Evolutionary conservation across 2,888 invertebrate species (phyloP).

Genomic region (Drosophila eohydei): DNA sequence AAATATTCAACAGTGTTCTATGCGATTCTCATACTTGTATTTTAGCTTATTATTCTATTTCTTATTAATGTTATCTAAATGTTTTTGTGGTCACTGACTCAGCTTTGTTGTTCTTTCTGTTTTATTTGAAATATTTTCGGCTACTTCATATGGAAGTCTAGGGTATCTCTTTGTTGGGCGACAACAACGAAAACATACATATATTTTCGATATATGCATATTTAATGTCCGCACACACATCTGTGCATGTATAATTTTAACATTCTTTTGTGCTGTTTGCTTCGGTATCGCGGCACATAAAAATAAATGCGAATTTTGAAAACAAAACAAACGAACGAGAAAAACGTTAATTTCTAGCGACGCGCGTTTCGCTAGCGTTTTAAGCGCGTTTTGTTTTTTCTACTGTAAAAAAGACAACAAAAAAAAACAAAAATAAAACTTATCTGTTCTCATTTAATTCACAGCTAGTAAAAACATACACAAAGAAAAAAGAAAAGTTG

Average conservation of each 20-base stretch:
- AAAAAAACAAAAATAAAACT: not conserved
- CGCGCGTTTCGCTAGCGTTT: slow-evolving; percentile 25
- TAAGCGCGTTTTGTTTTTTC: slow-evolving; percentile 1
- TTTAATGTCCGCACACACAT: not conserved
- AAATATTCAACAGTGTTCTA: not conserved
- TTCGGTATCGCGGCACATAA: slow-evolving; percentile 33
- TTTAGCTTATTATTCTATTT: not conserved
- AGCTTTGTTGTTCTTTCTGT: not conserved
- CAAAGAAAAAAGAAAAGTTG: not conserved
- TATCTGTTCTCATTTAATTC: slow-evolving; percentile 17
- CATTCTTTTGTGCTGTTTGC: slow-evolving; percentile 18
- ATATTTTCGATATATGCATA: not conserved
- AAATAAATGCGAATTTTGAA: slow-evolving; percentile 50
- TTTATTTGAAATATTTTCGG: not conserved
- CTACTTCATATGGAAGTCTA: not conserved
- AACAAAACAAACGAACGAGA: slow-evolving; percentile 53
- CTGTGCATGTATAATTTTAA: slow-evolving; percentile 3
- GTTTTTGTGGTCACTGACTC: not conserved
- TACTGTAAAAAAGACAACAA: not conserved
- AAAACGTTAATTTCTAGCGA: slow-evolving; percentile 38
- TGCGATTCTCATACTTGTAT: not conserved
- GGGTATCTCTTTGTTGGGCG: slow-evolving; percentile 12
- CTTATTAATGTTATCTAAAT: not conserved
- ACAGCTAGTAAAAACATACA: slow-evolving; percentile 38
- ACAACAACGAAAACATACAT: not conserved